phyloP scores from a whole-genome alignment of 2,888 invertebrate species.

The Protonemura montana region DNA sequence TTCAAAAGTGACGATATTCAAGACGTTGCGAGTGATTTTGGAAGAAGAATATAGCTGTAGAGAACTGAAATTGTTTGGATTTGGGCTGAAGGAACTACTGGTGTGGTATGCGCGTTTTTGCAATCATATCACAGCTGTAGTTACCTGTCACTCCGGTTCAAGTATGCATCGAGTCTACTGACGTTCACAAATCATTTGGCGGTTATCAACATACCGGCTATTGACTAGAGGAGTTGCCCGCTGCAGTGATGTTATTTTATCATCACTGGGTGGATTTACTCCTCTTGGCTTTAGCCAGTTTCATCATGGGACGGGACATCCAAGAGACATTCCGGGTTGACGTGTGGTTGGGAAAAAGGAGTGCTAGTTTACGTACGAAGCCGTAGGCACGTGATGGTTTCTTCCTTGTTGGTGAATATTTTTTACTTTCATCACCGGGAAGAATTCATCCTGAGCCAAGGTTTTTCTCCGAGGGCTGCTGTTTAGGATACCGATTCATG shows the following conservation, averaged over 20 bases:
- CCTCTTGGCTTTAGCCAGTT: constrained; percentile 16
- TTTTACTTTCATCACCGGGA: constrained; percentile 57
- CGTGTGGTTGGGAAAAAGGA: background rate
- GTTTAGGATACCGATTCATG: too few species aligned
- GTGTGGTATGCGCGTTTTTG: constrained; percentile 56
- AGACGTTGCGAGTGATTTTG: too few species aligned
- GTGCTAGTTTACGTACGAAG: background rate
- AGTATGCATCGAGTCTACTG: background rate
- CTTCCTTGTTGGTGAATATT: constrained; percentile 45
- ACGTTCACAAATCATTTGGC: background rate
- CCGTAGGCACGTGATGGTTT: constrained; percentile 45
- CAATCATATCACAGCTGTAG: constrained; percentile 59
- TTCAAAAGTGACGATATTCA: too few species aligned
- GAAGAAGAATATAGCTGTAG: too few species aligned
- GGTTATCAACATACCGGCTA: background rate
- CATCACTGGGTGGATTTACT: constrained; percentile 40
- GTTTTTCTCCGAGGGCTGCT: background rate
- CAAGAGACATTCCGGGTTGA: background rate
- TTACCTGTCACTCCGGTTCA: constrained; percentile 54
- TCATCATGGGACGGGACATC: background rate
- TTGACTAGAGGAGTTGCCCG: background rate
- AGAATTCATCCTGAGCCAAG: constrained; percentile 56
- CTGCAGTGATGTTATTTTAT: background rate
- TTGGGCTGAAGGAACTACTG: constrained; percentile 58
- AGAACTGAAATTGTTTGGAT: background rate